Conservation (phyloP, 2,888 invertebrate species). For the Drosophila vallismaia region DNA sequence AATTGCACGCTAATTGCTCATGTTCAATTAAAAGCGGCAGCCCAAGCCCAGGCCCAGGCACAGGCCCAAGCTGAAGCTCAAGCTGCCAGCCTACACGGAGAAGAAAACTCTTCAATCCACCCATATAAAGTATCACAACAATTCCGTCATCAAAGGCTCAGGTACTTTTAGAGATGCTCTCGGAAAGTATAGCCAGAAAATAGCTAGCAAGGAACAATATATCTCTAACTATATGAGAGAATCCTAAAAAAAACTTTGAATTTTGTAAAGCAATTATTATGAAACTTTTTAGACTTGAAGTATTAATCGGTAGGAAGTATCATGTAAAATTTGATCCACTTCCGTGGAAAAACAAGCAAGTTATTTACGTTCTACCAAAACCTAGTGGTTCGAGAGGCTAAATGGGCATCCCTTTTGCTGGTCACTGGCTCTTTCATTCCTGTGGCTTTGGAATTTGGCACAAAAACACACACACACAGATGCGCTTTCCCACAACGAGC, state of each 20-base stretch:
- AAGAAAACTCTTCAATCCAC: constrained; percentile 2
- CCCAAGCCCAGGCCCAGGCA: constrained; percentile 8
- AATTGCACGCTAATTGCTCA: constrained; percentile 81
- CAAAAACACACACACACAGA: constrained; percentile 43
- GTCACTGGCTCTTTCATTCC: constrained; percentile 15
- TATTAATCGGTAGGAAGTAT: background rate
- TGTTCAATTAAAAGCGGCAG: constrained; percentile 76
- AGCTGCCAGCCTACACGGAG: constrained; percentile 9
- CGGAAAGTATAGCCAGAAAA: background rate
- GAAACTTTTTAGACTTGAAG: background rate
- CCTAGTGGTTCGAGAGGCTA: constrained; percentile 1
- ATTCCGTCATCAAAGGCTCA: background rate
- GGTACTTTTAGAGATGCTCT: background rate
- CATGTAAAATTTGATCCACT: background rate
- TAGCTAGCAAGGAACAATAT: background rate
- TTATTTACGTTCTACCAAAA: background rate
- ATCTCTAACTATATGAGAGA: too few relatives aligned
- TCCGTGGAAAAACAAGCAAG: background rate
- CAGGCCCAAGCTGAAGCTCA: constrained; percentile 7
- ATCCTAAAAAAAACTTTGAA: background rate
- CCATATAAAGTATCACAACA: background rate
- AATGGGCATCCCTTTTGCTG: background rate
- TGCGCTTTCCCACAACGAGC: constrained; percentile 46
- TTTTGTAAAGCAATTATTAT: background rate
- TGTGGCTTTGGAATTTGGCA: constrained; percentile 30